Evolutionary conservation across 64 coral and sea anemone genomes (phyloP), one percentile per base, ranked within the genome.

Genomic region (Porites australiensis): DNA sequence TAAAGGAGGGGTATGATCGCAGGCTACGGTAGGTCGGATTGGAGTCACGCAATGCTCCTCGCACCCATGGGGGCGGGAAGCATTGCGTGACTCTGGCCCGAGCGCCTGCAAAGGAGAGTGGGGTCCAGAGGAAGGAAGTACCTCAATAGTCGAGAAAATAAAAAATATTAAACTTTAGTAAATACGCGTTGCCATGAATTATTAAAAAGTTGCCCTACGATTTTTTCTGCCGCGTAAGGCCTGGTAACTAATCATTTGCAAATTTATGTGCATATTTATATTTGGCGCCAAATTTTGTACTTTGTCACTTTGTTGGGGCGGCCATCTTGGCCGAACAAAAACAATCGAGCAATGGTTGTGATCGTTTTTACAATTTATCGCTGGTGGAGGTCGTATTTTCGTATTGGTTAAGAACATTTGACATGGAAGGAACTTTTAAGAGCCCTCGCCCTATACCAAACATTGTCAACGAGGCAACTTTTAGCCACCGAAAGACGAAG

Each of bases 401-500:
- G 58, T 94, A 83, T 83, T 3, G 16, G 55, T 3, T 82, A 50
- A 58, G 20, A 20, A 37, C 44, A 9, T 82, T 70, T 44, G 58
- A 16, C 4, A 98, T 98, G 95, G 92, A 84, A 23, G 82, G 75
- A 64, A 88, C 82, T 64, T 88, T 98, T 14, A 98, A 98, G 47
- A 94, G 92, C 73, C 95, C 95, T 88, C 95, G 95, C 4, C 95
- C 95, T 58, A 77, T 98, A 82, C 95, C 95, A 15, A 70, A 91
- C 12, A 77, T 98, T 16, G 69, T 91, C 62, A 91, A 80, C 44
- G 95, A 98, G 66, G 92, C 93, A 59, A 89, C 92, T 22, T 98
- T 98, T 69, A 98, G 95, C 51, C 95, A 98, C 83, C 90, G 86
- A 79, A 98, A 98, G 62, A 48, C 95, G 66, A 96, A 76, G 94